These are phyloP conservation scores for Platyrinchus mystaceus DNA, from an alignment of 2,797 vertebrate genomes.

Conservation along the genomic window DNA sequence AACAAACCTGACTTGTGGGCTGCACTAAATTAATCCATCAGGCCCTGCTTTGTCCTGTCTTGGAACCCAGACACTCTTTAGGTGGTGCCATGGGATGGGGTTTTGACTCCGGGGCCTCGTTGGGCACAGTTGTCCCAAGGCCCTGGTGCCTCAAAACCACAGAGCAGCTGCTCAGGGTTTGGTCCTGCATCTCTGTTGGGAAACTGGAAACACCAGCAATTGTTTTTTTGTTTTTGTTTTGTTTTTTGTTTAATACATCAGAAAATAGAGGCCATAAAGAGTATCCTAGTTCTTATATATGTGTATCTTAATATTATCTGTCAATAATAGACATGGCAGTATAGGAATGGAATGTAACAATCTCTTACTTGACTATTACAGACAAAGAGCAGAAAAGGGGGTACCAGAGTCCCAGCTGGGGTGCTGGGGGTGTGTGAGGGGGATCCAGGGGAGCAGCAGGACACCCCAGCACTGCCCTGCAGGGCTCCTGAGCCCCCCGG, in stretches of 20 bases:
- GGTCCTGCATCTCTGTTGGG: slow-evolving; percentile 10
- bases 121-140: not conserved
- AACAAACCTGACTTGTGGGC: not conserved
- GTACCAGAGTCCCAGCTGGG: not conserved
- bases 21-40: not conserved
- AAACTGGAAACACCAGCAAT: slow-evolving; percentile 69
- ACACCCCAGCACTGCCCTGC: no score
- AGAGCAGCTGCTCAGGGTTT: slow-evolving; percentile 3
- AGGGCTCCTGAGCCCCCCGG: no score
- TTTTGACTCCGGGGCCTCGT: not conserved
- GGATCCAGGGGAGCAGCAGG: not conserved
- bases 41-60: not conserved
- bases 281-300: not conserved
- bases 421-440: not conserved
- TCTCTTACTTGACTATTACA: not conserved
- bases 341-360: slow-evolving; percentile 20
- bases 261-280: slow-evolving; percentile 14
- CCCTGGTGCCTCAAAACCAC: not conserved
- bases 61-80: not conserved
- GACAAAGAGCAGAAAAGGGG: not conserved
- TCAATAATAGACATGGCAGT: not conserved
- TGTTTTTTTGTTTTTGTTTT: not conserved
- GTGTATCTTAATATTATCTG: slow-evolving; percentile 3
- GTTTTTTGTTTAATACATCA: not conserved
- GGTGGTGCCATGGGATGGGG: not conserved